Conservation (phyloP, 2,797 vertebrate genomes). For the Pitangus sulphuratus region DNA sequence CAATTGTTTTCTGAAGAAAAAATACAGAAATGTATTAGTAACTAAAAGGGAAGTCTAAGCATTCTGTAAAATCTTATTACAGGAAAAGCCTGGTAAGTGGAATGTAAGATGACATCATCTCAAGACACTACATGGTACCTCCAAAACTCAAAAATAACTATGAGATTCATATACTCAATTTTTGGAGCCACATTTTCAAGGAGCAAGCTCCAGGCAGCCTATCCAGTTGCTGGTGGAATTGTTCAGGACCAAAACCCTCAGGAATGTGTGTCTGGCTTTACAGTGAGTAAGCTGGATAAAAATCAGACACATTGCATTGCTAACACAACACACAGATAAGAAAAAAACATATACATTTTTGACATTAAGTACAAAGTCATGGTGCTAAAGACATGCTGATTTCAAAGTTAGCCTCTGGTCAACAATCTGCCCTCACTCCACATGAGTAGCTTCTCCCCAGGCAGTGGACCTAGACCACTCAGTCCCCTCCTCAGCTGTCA, state of each 20-base stretch:
- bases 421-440: not conserved
- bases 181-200: not conserved
- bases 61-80: not conserved
- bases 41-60: not conserved
- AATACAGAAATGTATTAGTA: not conserved
- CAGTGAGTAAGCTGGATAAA: not conserved
- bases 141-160: not conserved
- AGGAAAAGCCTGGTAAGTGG: not conserved
- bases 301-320: not conserved
- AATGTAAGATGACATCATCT: not conserved
- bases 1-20: not conserved
- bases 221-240: not conserved
- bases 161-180: not conserved
- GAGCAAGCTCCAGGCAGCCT: not conserved
- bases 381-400: not conserved
- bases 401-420: not conserved
- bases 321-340: not conserved
- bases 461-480: not conserved
- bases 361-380: not conserved
- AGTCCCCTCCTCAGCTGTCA: not conserved
- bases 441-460: not conserved
- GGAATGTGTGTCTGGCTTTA: not conserved
- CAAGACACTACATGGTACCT: not conserved
- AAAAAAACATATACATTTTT: not conserved
- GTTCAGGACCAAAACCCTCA: not conserved